Base-by-base conservation (phyloP, 2,113 vertebrate species). In the Plecotus auritus region DNA sequence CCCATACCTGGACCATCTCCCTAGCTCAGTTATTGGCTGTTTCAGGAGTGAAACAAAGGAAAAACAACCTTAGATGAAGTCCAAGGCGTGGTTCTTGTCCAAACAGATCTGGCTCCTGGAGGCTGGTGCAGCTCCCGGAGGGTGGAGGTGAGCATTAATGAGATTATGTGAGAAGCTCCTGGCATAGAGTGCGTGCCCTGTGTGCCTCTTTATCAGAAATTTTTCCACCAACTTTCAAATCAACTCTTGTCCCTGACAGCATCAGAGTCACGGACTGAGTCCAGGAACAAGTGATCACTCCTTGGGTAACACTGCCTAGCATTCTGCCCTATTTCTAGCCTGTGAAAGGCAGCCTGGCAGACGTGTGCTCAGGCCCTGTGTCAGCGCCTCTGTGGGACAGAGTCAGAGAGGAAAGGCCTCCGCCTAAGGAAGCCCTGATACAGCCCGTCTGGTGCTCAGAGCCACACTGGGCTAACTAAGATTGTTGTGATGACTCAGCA, bases 401-500 rank as follows among this genome's bases (percentile, higher is more conserved):
- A 49, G 22, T 51, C 70, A 16, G 32, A 8, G 20, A 54, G 30
- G 56, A 14, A 22, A 7, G 23, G 35, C 30, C 35, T 47, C 28
- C 0, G 51, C n/a, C 51, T 54, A 18, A 14, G 76, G 66, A 61
- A 88, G 66, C 11, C 40, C 12, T 8, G 18, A 35, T 1, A 7
- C 2, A 28, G 37, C 6, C 5, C 0, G 22, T 30, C 56, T 5
- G 88, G 51, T 22, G n/a, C 3, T 30, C 16, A 4, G 18, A 32
- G 40, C 20, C 8, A 23, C 8, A 1, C 32, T 42, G 18, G 2
- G 14, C 54, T 56, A 23, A 20, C 54, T 56, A 23, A 20, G 30
- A 5, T 3, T 30, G 4, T 69, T 22, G 9, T 51, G 26, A 35
- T 0, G 4, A n/a, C 5, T 11, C 11, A 4, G 0, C 30, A 61